phyloP scores from a whole-genome alignment of 2,888 invertebrate species.

The Acanthosoma haemorrhoidale region DNA sequence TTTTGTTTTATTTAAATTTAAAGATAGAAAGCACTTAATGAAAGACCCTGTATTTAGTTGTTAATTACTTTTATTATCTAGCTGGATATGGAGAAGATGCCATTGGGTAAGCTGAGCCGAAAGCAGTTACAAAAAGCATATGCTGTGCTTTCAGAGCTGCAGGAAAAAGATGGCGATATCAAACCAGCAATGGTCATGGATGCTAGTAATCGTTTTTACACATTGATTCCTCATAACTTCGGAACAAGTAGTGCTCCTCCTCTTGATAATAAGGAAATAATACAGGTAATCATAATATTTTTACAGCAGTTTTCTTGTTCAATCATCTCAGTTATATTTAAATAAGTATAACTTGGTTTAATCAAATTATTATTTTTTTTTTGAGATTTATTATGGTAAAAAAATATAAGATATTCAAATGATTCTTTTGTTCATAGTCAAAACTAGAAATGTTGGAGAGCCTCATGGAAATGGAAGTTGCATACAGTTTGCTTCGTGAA shows the following conservation, averaged over 20 bases:
- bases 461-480: slow-evolving; percentile 89
- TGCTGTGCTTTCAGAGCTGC: slow-evolving; percentile 66
- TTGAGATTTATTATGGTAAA: background rate
- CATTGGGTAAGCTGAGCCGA: slow-evolving; percentile 89
- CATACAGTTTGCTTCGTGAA: slow-evolving; percentile 76
- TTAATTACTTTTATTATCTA: slow-evolving; percentile 41
- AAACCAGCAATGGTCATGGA: slow-evolving; percentile 61
- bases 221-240: slow-evolving; percentile 91
- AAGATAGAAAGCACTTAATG: no score
- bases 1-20: no score
- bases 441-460: slow-evolving; percentile 86
- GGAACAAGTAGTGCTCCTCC: slow-evolving; percentile 77
- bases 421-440: slow-evolving; percentile 47
- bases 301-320: no score
- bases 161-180: slow-evolving; percentile 48
- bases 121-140: slow-evolving; percentile 85
- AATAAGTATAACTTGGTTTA: background rate
- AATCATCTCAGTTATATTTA: no score
- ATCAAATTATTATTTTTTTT: background rate
- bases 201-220: slow-evolving; percentile 89
- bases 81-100: slow-evolving; percentile 96
- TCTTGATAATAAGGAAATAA: slow-evolving; percentile 66
- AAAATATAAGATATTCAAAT: slow-evolving; percentile 9
- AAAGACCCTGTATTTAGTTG: no score
- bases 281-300: no score